These are phyloP conservation scores for Leptocoma aspasia DNA, from an alignment of 2,113 vertebrate species.

Conservation along the genomic window DNA sequence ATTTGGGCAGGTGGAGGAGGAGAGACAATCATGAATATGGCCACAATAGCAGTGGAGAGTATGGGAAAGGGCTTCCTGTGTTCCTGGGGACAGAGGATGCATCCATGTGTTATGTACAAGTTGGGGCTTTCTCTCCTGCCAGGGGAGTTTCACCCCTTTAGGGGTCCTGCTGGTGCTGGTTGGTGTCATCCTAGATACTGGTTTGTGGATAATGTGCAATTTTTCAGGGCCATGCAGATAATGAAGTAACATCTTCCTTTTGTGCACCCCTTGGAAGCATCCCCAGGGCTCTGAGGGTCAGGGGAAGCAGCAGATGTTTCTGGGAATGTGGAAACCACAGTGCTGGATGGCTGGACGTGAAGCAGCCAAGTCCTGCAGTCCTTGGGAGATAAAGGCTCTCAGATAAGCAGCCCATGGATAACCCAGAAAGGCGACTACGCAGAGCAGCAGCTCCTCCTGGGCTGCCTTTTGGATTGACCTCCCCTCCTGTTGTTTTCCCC, in stretches of 20 bases:
- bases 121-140: neutral
- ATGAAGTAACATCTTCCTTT: neutral
- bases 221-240: neutral
- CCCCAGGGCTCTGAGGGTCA: accelerated
- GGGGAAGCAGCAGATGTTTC: neutral
- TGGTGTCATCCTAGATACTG: neutral
- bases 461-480: neutral
- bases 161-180: neutral
- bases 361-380: neutral
- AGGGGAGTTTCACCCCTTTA: neutral
- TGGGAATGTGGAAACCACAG: neutral
- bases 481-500: neutral
- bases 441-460: neutral
- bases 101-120: neutral
- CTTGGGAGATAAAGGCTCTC: neutral
- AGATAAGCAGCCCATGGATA: neutral
- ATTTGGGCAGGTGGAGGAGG: neutral
- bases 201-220: neutral
- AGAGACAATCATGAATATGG: neutral
- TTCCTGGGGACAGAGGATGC: neutral
- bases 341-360: accelerated
- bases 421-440: neutral
- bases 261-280: neutral
- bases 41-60: neutral
- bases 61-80: neutral